These are phyloP conservation scores for Mus caroli DNA, from an alignment of 2,797 vertebrate genomes.

Conservation along the genomic window DNA sequence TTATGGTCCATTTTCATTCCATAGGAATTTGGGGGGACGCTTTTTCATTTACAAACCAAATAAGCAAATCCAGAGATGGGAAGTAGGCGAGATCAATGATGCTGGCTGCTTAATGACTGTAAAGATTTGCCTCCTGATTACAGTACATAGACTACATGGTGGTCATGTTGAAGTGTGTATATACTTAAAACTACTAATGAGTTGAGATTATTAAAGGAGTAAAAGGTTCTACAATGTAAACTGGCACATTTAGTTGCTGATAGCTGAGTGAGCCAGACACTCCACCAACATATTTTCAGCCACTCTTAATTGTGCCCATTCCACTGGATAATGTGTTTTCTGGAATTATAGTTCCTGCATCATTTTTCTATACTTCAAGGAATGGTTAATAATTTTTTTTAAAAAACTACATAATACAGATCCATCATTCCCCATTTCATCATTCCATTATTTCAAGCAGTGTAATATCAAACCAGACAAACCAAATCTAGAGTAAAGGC, in stretches of 20 bases:
- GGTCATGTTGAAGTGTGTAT: background rate
- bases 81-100: background rate
- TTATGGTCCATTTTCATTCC: background rate
- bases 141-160: background rate
- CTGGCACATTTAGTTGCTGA: fast-evolving
- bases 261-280: too few relatives aligned
- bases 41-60: background rate
- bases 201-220: background rate
- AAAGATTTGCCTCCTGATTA: background rate
- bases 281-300: background rate
- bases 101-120: background rate
- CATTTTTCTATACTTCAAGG: slow-evolving; percentile 42
- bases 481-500: background rate
- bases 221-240: too few relatives aligned
- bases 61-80: background rate
- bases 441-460: background rate
- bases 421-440: slow-evolving; percentile 30
- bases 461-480: background rate
- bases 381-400: slow-evolving; percentile 73
- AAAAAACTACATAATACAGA: background rate
- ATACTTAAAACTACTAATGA: background rate
- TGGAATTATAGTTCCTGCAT: slow-evolving; percentile 9
- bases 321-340: background rate
- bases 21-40: background rate
- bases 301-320: background rate